Evolutionary conservation across 1,140 invertebrate genomes (phyloP), one percentile per base, ranked within the genome.

Genomic region (Neotoxoptera formosana): DNA sequence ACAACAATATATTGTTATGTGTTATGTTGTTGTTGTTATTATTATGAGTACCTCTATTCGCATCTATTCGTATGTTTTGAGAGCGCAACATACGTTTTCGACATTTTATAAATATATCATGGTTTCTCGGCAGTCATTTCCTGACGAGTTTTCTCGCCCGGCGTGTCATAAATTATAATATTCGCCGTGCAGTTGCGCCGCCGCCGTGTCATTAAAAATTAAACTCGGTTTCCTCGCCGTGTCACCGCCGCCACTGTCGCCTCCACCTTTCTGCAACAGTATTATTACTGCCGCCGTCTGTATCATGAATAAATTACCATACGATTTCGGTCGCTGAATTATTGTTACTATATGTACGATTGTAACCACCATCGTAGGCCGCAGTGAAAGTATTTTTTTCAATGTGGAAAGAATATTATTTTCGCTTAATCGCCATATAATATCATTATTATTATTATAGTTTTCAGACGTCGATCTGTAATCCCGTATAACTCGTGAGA

Each of bases 321-420:
- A 89, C 88, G n/a, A 89, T 89, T 89, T 89, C 88, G 51, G 88
- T 89, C 30, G 53, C 48, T 89, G 87, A 76, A 76, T 47, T 41
- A 25, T 48, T 8, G 25, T 48, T 3, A n/a, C 41, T 45, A 53
- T 30, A 84, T 25, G 21, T 84, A 81, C 36, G 47, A 25, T 36
- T 21, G n/a, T 51, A 53, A 88, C 48, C 9, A 36, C n/a, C 9
- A 36, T 20, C 48, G 48, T 36, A 17, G n/a, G n/a, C 0, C 21
- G n/a, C 34, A 34, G 88, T 89, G 51, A 89, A 89, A 89, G 88
- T 89, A 56, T 89, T 48, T 89, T 87, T 47, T 88, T 53, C 11
- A 23, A 53, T 34, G 20, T 23, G 34, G n/a, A 89, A 53, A 89
- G 51, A 36, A 51, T 89, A 34, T 88, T 21, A 87, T 88, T 76